Conservation (phyloP, 2,113 vertebrate species). For the Seriola dumerili region DNA sequence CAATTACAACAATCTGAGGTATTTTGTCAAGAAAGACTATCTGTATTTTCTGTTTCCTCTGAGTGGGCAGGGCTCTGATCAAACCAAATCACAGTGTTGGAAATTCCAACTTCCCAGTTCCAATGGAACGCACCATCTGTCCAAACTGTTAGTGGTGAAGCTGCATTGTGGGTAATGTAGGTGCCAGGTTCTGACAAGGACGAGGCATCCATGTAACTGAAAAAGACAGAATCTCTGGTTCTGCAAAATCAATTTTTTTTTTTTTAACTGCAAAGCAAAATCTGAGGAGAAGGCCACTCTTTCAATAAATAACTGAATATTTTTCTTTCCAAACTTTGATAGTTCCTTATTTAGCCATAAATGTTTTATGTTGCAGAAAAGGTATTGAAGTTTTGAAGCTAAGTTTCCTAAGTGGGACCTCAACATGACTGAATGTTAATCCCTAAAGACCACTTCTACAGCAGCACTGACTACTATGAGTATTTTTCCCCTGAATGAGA, state of each 20-base stretch:
- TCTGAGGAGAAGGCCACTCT: no score
- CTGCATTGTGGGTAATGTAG: neutral
- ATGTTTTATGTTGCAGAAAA: neutral
- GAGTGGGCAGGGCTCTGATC: neutral
- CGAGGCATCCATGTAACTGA: neutral
- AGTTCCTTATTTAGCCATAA: neutral
- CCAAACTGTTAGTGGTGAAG: no score
- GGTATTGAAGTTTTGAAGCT: no score
- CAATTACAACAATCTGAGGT: no score
- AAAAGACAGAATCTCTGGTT: no score
- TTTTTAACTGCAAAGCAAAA: no score
- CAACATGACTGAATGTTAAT: conserved; percentile 7
- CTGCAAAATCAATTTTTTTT: no score
- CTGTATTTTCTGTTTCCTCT: no score
- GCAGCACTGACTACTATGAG: neutral
- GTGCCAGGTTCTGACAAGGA: neutral
- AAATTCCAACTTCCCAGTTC: no score
- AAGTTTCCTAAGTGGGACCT: neutral
- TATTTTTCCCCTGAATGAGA: conserved; percentile 4
- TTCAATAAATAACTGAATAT: neutral
- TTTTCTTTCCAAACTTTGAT: neutral
- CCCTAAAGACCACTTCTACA: neutral
- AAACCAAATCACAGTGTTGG: no score
- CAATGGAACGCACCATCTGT: no score
- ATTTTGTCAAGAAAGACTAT: neutral